Conservation (phyloP, 35 echinoderm and acorn worm genomes). For the Ptychodera flava region DNA sequence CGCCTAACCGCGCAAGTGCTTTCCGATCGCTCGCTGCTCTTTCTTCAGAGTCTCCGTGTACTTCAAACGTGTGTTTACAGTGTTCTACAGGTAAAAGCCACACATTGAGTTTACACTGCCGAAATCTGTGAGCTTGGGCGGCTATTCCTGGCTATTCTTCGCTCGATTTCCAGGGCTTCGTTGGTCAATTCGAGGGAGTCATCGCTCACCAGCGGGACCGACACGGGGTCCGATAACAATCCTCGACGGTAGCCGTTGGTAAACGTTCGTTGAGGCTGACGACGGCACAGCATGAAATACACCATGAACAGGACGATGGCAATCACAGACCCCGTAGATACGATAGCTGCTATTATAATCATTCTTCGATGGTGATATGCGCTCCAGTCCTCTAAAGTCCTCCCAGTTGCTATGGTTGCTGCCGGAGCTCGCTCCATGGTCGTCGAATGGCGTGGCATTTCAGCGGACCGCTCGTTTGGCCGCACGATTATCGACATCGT, state of each 20-base stretch:
- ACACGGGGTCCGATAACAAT: not conserved
- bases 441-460: not conserved
- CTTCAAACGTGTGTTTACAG: too few relatives aligned
- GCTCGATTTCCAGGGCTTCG: not conserved
- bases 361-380: not conserved
- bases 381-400: not conserved
- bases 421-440: not conserved
- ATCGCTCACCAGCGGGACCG: not conserved
- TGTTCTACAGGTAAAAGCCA: too few relatives aligned
- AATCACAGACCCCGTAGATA: not conserved
- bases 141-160: not conserved
- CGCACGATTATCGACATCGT: not conserved
- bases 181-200: not conserved
- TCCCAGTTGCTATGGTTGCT: not conserved
- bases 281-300: not conserved
- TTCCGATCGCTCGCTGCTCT: too few relatives aligned
- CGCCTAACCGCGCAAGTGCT: too few relatives aligned
- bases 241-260: not conserved
- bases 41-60: too few relatives aligned
- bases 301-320: not conserved
- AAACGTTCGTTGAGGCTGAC: not conserved
- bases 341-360: not conserved
- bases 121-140: not conserved
- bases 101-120: too few relatives aligned
- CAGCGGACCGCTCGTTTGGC: not conserved